phyloP scores from a whole-genome alignment of 1,140 invertebrate species.

The Metopolophium dirhodum region DNA sequence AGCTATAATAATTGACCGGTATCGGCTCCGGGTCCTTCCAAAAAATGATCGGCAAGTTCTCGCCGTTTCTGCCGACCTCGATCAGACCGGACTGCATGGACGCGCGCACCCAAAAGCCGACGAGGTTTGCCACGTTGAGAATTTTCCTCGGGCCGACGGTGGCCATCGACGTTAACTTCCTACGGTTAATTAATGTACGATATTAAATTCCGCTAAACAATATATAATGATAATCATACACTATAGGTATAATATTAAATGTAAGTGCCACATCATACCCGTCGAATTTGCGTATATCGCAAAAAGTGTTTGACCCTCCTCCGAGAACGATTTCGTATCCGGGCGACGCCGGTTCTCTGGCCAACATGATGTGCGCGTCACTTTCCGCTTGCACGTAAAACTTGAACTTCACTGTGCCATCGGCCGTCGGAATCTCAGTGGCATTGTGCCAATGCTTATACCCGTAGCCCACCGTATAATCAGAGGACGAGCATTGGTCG shows the following conservation, averaged over 20 bases:
- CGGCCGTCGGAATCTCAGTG: background rate
- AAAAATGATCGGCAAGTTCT: constrained; percentile 65
- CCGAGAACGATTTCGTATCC: constrained; percentile 71
- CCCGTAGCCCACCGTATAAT: background rate
- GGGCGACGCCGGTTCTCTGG: constrained; percentile 60
- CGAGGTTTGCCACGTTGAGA: constrained; percentile 62
- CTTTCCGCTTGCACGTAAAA: constrained; percentile 67
- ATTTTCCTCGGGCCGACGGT: background rate
- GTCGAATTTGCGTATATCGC: constrained; percentile 67
- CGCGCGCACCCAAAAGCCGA: constrained; percentile 66
- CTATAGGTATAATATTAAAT: background rate
- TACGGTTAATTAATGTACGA: no score
- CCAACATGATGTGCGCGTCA: constrained; percentile 70
- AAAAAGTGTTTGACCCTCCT: constrained; percentile 68
- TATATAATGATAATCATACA: background rate
- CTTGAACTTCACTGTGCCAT: background rate
- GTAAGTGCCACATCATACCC: constrained; percentile 61
- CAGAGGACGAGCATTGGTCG: background rate
- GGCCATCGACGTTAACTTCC: background rate
- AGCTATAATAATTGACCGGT: constrained; percentile 67
- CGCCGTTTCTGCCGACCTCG: constrained; percentile 67
- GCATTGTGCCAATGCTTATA: background rate
- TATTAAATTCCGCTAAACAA: no score
- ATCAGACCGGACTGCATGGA: constrained; percentile 65
- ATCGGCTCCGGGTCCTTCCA: constrained; percentile 67